Evolutionary conservation across 2,113 vertebrate genomes (phyloP).

Genomic region (Malurus melanocephalus): DNA sequence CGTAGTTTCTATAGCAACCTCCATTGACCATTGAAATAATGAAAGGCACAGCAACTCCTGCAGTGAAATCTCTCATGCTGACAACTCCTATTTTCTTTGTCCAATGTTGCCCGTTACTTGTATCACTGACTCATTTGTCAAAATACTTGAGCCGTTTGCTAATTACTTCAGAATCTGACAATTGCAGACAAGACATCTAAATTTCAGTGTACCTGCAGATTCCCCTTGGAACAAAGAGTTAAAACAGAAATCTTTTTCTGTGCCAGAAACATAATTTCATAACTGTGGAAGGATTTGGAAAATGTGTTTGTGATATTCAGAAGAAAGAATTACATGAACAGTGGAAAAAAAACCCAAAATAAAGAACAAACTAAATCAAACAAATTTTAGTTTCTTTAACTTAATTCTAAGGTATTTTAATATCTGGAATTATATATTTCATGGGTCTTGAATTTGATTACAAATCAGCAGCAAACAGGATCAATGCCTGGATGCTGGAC

Average conservation of each 20-base stretch:
- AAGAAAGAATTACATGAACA: constrained; percentile 15
- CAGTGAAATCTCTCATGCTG: constrained; percentile 73
- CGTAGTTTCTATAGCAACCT: constrained; percentile 82
- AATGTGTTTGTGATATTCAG: not conserved
- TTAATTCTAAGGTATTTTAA: not conserved
- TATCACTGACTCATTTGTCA: constrained; percentile 53
- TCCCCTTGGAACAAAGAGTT: not conserved
- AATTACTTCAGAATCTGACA: constrained; percentile 63
- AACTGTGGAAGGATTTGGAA: constrained; percentile 22
- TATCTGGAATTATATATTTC: not conserved
- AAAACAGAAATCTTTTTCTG: constrained; percentile 28
- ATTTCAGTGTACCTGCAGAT: not conserved
- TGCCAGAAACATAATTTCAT: constrained; percentile 16
- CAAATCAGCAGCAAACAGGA: not conserved
- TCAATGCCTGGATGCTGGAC: not conserved
- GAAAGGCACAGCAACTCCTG: constrained; percentile 72
- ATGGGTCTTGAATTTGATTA: not conserved
- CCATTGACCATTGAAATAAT: constrained; percentile 71
- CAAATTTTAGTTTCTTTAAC: not conserved
- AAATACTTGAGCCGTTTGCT: constrained; percentile 49
- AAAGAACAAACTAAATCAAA: not conserved
- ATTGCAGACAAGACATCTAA: constrained; percentile 23
- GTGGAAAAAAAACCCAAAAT: not conserved
- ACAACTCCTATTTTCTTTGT: constrained; percentile 72
- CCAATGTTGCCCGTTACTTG: constrained; percentile 54